These are phyloP conservation scores for Schrankia costaestrigalis DNA, from an alignment of 2,888 invertebrate species.

Conservation along the genomic window DNA sequence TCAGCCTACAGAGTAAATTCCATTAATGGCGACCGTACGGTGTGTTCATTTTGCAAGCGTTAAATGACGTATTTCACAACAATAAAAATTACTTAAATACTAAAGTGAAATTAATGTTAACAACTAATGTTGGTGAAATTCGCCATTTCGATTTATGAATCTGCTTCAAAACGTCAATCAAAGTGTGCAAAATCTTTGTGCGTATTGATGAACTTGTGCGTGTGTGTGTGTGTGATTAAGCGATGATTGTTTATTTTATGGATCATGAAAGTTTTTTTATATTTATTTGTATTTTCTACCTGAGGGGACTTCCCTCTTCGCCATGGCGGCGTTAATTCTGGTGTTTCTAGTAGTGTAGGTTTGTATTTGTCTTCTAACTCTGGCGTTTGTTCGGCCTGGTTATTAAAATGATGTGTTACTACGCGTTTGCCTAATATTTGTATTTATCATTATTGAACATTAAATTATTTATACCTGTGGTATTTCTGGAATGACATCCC, in stretches of 20 bases:
- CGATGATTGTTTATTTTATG: conserved; percentile 12
- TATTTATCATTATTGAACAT: conserved; percentile 10
- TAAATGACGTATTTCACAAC: conserved; percentile 19
- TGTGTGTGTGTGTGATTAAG: conserved; percentile 28
- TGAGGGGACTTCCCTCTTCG: conserved; percentile 66
- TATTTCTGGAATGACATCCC: conserved; percentile 72
- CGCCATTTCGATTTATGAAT: conserved; percentile 10
- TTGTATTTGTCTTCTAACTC: conserved; percentile 67
- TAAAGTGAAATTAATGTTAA: too few species aligned
- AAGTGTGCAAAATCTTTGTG: conserved; percentile 25
- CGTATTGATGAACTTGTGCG: conserved; percentile 27
- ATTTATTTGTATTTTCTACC: conserved; percentile 51
- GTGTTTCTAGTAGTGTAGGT: conserved; percentile 65
- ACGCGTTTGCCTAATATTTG: conserved; percentile 12
- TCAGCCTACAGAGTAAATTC: conserved; percentile 72
- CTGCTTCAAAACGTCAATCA: conserved; percentile 20
- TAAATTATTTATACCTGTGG: conserved; percentile 61
- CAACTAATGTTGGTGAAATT: conserved; percentile 18
- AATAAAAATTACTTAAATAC: not conserved
- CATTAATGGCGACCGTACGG: conserved; percentile 67
- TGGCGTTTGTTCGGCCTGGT: conserved; percentile 71
- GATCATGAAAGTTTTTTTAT: conserved; percentile 9
- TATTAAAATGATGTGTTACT: conserved; percentile 29
- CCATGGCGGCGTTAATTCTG: conserved; percentile 56
- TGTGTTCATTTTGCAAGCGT: conserved; percentile 30